A percentile compares a stretch with the other conserved stretches of the same genome.
phyloP scores from a whole-genome alignment of 2,113 vertebrate species.

The Poecile atricapillus region DNA sequence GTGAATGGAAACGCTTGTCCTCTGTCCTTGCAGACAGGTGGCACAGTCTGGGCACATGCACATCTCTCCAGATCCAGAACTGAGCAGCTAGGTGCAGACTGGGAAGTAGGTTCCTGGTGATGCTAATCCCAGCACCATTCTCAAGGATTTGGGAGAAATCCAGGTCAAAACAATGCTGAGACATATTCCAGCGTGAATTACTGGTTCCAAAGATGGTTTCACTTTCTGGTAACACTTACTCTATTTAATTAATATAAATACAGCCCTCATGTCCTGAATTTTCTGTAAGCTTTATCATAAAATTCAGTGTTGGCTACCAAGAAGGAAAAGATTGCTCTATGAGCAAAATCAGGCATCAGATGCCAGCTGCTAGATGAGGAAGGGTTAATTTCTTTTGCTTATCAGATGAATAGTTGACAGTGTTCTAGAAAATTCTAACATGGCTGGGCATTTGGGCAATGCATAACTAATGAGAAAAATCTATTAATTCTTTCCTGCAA shows the following conservation, averaged over 20 bases:
- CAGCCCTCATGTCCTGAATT: neutral
- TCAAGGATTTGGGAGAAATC: neutral
- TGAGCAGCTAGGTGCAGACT: neutral
- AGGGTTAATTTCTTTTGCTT: neutral
- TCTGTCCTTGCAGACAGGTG: neutral
- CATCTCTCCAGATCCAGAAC: neutral
- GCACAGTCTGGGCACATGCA: neutral
- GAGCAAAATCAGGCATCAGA: neutral
- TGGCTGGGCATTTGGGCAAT: neutral
- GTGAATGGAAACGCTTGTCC: fast-evolving
- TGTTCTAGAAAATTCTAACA: neutral
- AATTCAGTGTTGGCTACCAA: neutral
- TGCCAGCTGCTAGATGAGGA: neutral
- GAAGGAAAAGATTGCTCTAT: neutral
- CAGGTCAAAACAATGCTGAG: neutral
- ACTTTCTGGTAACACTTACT: neutral
- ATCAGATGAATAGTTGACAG: neutral
- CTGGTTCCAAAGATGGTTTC: neutral
- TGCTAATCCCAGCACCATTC: neutral
- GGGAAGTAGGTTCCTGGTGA: neutral
- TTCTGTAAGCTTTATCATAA: neutral
- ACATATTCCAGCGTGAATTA: neutral
- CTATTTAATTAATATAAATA: neutral
- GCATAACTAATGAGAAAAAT: neutral
- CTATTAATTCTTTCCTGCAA: neutral